Evolutionary conservation across 1,140 invertebrate species (phyloP), one percentile per base, ranked within the genome.

Genomic region (Zaprionus taronus): DNA sequence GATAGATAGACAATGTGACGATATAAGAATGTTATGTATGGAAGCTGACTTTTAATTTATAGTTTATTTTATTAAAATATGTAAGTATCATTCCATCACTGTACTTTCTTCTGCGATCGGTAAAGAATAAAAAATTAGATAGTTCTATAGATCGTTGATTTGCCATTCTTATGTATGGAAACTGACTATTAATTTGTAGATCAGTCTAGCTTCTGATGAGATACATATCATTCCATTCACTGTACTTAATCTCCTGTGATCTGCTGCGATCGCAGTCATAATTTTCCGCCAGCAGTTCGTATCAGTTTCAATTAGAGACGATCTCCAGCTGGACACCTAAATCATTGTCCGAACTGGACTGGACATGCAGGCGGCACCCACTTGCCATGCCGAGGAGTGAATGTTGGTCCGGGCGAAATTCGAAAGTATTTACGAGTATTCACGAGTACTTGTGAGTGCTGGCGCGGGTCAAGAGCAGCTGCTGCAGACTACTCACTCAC

Each of bases 391-490:
- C 20, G 28, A 66, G 62, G 22, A 66, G 70, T 66, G 70, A 66
- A 72, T 72, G 70, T 72, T 57, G 55, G 4, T 6, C 24, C 22
- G 22, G 49, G 69, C 62, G 63, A 77, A 77, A 77, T 77, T 72
- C 61, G 74, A 77, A 77, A 77, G 74, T 77, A 72, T 76, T 76
- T 44, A 41, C 36, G 68, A 73, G 64, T 31, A 31, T 20, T 49
- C 44, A 22, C 9, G 47, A 49, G 47, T 49, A 22, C 47, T 49
- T 9, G 15, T 20, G 47, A 34, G 31, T 34, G 31, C 31, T 34
- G 31, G 47, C 41, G 22, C 47, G 58, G 56, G 53, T 56, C 66
- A 62, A 56, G 63, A 51, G 61, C 17, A 38, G 49, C 38, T 47
- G 14, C 31, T 41, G 20, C 22, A 6, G 31, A 14, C 41, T 17